Evolutionary conservation across 2,888 invertebrate genomes (phyloP).

Genomic region (Epicampocera succincta): DNA sequence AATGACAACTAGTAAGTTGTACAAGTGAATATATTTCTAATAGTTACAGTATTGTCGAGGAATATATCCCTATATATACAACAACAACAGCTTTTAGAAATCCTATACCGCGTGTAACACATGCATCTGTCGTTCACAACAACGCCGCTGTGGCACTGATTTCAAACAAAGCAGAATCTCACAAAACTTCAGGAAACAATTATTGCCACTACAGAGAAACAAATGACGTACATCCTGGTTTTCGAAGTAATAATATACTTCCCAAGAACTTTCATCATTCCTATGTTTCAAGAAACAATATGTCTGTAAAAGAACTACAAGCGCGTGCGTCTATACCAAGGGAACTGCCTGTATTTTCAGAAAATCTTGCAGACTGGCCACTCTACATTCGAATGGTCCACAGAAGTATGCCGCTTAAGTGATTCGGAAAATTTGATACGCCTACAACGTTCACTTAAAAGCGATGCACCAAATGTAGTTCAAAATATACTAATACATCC

Average conservation of each 20-base stretch:
- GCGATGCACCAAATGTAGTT: slow-evolving; percentile 31
- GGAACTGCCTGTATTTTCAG: slow-evolving; percentile 49
- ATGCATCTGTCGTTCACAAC: neutral
- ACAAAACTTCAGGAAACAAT: neutral
- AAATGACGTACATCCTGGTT: neutral
- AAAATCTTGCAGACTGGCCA: slow-evolving; percentile 56
- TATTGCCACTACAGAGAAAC: neutral
- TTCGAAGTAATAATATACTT: neutral
- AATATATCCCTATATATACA: too few species aligned
- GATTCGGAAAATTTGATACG: slow-evolving; percentile 60
- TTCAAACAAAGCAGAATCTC: neutral
- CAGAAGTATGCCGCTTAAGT: slow-evolving; percentile 50
- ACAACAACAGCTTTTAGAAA: neutral
- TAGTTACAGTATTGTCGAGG: too few species aligned
- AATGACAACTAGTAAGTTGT: too few species aligned
- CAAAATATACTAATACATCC: slow-evolving; percentile 55
- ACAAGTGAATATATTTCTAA: too few species aligned
- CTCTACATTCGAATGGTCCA: slow-evolving; percentile 59
- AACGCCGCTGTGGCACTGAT: neutral
- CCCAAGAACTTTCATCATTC: neutral
- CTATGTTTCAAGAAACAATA: neutral
- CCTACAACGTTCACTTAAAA: slow-evolving; percentile 42
- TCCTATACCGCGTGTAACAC: too few species aligned
- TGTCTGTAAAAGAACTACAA: slow-evolving; percentile 7
- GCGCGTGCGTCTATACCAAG: slow-evolving; percentile 46